These are phyloP conservation scores for Clarias fuscus DNA, from an alignment of 2,797 vertebrate genomes.

Conservation along the genomic window DNA sequence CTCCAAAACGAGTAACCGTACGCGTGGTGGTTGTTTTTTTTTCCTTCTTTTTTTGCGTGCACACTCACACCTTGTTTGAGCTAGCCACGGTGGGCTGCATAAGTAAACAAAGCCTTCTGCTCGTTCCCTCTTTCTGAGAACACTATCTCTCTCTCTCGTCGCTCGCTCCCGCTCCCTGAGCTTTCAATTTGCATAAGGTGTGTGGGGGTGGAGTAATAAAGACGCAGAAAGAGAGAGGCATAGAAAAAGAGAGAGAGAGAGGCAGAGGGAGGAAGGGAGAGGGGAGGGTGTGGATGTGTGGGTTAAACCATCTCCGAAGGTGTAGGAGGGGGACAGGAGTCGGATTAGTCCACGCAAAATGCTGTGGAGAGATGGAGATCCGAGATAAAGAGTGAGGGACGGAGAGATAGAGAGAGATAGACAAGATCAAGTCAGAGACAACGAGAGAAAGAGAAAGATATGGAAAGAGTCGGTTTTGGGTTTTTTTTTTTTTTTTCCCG, in stretches of 20 bases:
- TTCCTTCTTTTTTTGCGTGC: constrained; percentile 37
- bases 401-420: neutral
- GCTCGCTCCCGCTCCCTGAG: constrained; percentile 48
- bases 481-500: constrained; percentile 25
- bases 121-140: constrained; percentile 33
- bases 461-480: too few relatives aligned
- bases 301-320: constrained; percentile 74
- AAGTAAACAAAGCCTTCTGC: constrained; percentile 79
- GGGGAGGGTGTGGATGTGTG: constrained; percentile 64
- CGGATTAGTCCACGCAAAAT: neutral
- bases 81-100: constrained; percentile 66
- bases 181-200: constrained; percentile 82
- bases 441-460: neutral
- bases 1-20: constrained; percentile 59
- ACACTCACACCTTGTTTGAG: constrained; percentile 59
- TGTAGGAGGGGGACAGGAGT: constrained; percentile 51
- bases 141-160: neutral
- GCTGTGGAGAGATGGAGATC: neutral
- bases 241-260: constrained; percentile 38
- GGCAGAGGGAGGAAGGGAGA: constrained; percentile 56
- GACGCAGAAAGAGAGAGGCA: constrained; percentile 19
- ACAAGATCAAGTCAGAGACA: neutral
- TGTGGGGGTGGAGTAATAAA: constrained; percentile 68
- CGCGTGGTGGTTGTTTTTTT: constrained; percentile 27
- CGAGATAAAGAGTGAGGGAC: neutral